Percentiles rank a stretch among this genome's conserved stretches.
These are phyloP conservation scores for Rotaria magnacalcarata DNA, from an alignment of 2,888 invertebrate genomes.

Conservation along the genomic window DNA sequence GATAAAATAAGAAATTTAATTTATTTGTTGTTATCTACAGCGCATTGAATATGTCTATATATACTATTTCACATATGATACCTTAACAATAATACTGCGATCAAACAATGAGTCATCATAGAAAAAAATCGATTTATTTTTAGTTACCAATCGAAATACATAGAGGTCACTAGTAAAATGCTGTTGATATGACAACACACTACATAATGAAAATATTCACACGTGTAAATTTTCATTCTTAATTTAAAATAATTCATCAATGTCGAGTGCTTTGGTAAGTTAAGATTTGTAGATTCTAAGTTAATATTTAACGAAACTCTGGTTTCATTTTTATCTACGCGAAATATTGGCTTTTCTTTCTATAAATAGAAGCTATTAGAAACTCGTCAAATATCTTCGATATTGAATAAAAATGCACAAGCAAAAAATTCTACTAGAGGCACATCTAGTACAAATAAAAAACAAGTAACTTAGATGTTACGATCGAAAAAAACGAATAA, in stretches of 20 bases:
- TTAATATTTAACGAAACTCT: neutral
- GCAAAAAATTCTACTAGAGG: too few relatives aligned
- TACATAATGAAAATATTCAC: neutral
- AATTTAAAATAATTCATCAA: neutral
- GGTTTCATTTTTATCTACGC: too few relatives aligned
- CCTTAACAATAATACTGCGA: neutral
- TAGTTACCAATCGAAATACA: neutral
- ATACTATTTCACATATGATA: neutral
- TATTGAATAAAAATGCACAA: too few relatives aligned
- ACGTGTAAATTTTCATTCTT: neutral
- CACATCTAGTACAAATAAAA: too few relatives aligned
- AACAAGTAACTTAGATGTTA: neutral
- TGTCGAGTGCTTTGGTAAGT: neutral
- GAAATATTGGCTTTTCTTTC: neutral
- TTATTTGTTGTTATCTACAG: neutral
- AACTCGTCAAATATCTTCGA: too few relatives aligned
- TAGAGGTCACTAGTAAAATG: neutral
- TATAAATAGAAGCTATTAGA: neutral
- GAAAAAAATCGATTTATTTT: neutral
- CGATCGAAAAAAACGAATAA: neutral
- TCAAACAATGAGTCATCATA: neutral
- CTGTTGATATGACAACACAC: neutral
- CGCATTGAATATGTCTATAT: neutral
- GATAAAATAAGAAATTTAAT: neutral
- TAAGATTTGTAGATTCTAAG: neutral